phyloP scores from a whole-genome alignment of 2,113 vertebrate genomes.

The Scomber scombrus region DNA sequence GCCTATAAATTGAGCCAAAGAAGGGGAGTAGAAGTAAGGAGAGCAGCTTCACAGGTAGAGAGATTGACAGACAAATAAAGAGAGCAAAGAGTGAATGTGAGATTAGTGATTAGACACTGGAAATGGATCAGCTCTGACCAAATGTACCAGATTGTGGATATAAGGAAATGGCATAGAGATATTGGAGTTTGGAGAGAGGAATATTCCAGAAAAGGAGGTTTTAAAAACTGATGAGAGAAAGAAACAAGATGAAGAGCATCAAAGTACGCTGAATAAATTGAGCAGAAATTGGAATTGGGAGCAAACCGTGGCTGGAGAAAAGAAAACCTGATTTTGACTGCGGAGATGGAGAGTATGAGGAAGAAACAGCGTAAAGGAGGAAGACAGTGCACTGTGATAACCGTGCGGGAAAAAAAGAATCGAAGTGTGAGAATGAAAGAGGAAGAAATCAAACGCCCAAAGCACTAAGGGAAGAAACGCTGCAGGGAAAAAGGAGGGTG shows the following conservation, averaged over 20 bases:
- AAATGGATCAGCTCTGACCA: conserved; percentile 6
- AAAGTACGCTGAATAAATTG: conserved; percentile 41
- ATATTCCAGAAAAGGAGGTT: background rate
- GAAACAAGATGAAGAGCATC: background rate
- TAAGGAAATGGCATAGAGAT: background rate
- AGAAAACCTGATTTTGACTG: conserved; percentile 31
- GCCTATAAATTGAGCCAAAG: background rate
- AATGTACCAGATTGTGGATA: conserved; percentile 4
- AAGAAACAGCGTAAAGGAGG: conserved; percentile 26
- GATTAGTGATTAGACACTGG: conserved; percentile 24
- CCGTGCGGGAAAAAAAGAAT: conserved; percentile 28
- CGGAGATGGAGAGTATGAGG: conserved; percentile 6
- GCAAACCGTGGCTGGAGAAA: background rate
- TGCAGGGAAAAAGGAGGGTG: background rate
- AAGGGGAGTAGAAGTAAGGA: background rate
- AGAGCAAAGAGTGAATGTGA: conserved; percentile 7
- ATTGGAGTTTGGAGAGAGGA: background rate
- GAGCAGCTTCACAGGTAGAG: conserved; percentile 17
- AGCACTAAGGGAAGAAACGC: conserved; percentile 39
- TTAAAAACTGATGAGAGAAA: conserved; percentile 12
- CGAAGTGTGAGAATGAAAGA: conserved; percentile 45
- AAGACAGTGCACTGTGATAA: conserved; percentile 45
- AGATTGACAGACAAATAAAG: conserved; percentile 19
- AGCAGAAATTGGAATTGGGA: conserved; percentile 43
- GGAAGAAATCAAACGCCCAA: conserved; percentile 42